Evolutionary conservation across 1,140 invertebrate species (phyloP).

Genomic region (Drosophila kohkoa): DNA sequence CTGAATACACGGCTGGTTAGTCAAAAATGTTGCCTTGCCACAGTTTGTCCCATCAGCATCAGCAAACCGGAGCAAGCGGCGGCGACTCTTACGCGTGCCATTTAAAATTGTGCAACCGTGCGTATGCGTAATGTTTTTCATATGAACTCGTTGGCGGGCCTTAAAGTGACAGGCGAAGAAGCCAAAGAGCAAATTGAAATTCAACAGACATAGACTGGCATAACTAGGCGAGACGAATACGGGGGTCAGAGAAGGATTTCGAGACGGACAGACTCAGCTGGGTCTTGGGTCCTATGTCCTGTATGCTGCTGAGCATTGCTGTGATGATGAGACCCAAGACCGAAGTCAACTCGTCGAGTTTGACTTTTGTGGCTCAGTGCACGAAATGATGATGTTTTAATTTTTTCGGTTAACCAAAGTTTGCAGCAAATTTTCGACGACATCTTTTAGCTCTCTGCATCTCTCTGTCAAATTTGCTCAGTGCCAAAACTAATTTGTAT

Average conservation of each 20-base stretch:
- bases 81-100: constrained; percentile 71
- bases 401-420: constrained; percentile 80
- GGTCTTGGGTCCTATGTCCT: constrained; percentile 1
- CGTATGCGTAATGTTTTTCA: constrained; percentile 82
- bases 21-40: constrained; percentile 50
- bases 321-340: neutral
- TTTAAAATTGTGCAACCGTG: constrained; percentile 83
- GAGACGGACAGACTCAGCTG: neutral
- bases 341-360: constrained; percentile 54
- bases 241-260: constrained; percentile 4
- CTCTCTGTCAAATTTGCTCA: constrained; percentile 44
- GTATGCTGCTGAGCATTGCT: constrained; percentile 19
- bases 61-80: constrained; percentile 36
- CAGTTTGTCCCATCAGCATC: constrained; percentile 37
- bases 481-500: constrained; percentile 74
- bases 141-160: constrained; percentile 65
- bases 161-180: constrained; percentile 65
- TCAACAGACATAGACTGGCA: constrained; percentile 61
- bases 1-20: constrained; percentile 69
- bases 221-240: constrained; percentile 45
- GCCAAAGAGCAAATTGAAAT: constrained; percentile 68
- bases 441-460: constrained; percentile 49
- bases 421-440: constrained; percentile 62
- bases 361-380: constrained; percentile 74
- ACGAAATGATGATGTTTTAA: constrained; percentile 83